phyloP scores from a whole-genome alignment of 2,797 vertebrate genomes.

The Hafferia zeledoni region DNA sequence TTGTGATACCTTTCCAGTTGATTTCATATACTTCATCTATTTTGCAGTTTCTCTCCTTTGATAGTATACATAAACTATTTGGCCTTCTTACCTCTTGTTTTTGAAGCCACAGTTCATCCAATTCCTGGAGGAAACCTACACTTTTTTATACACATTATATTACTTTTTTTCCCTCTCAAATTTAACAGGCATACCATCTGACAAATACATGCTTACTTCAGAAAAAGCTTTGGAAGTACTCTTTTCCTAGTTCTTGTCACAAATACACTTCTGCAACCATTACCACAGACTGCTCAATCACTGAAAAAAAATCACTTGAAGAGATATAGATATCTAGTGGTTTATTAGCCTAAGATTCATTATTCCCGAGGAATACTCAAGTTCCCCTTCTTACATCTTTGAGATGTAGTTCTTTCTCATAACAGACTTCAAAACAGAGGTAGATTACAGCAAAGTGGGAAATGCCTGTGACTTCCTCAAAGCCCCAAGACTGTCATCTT shows the following conservation, averaged over 20 bases:
- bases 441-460: background rate
- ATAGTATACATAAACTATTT: background rate
- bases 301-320: background rate
- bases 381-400: background rate
- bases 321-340: background rate
- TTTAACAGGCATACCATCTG: background rate
- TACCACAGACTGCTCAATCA: background rate
- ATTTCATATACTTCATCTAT: background rate
- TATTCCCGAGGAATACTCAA: background rate
- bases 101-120: background rate
- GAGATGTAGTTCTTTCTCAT: background rate
- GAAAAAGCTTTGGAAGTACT: background rate
- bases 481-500: background rate
- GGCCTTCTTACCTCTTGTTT: background rate
- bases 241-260: background rate
- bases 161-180: background rate
- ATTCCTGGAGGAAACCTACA: background rate
- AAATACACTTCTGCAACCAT: background rate
- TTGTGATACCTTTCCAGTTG: background rate
- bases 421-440: background rate
- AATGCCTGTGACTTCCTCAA: background rate
- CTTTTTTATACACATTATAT: background rate
- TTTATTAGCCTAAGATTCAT: background rate
- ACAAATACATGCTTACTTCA: background rate
- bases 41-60: background rate